phyloP scores from a whole-genome alignment of 2,113 vertebrate species.

The Crotalus tigris region DNA sequence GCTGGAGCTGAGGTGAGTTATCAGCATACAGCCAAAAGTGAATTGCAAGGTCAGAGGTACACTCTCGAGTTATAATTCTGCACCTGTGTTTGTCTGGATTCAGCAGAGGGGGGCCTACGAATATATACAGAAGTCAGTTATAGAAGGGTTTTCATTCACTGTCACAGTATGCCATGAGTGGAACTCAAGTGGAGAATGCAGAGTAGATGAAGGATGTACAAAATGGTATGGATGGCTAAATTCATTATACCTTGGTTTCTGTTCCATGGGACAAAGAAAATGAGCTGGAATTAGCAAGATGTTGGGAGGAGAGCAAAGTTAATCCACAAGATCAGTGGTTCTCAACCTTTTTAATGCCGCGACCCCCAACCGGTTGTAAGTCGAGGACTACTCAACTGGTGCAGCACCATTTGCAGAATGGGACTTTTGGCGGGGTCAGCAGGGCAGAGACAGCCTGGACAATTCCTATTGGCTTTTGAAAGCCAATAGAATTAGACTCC shows the following conservation, averaged over 20 bases:
- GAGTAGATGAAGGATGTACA: not conserved
- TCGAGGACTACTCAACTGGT: too few relatives aligned
- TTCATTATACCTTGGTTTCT: not conserved
- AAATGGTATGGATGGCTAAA: not conserved
- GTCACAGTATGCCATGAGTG: not conserved
- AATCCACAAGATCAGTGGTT: too few relatives aligned
- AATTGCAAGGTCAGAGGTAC: not conserved
- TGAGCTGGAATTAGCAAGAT: not conserved
- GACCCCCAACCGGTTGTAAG: too few relatives aligned
- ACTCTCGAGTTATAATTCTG: not conserved
- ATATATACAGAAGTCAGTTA: not conserved
- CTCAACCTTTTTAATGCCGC: too few relatives aligned
- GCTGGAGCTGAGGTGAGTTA: conserved; percentile 80
- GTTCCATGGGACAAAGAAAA: not conserved
- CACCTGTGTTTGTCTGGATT: not conserved
- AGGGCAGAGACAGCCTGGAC: too few relatives aligned
- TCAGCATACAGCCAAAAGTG: not conserved
- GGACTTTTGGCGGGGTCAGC: too few relatives aligned
- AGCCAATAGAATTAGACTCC: too few relatives aligned
- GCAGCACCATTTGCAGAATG: too few relatives aligned
- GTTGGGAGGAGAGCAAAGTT: not conserved
- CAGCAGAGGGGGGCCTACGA: not conserved
- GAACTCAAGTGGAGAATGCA: not conserved
- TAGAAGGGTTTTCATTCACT: not conserved
- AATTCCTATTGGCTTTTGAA: too few relatives aligned